Base-by-base conservation (phyloP, 2,113 vertebrate genomes). In the Cranoglanis bouderius region DNA sequence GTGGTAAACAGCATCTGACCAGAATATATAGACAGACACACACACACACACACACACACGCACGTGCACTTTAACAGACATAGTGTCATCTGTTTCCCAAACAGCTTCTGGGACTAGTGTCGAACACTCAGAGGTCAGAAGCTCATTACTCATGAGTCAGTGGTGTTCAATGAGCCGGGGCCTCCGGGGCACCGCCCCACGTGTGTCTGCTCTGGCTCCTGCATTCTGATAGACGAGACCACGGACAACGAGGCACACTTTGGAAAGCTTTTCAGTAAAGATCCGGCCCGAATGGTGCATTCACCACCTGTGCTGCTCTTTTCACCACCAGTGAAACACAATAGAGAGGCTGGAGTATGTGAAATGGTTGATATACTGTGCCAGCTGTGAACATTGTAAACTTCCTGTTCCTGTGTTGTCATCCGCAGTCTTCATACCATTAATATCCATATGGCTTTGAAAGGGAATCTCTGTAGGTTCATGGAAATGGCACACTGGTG, bases 111-210 rank as follows among this genome's bases (percentile, higher is more conserved):
- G 32, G 85, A 67, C 88, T 59, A 59, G 43, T 53, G 35, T 35
- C 7, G 46, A 87, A 90, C 46, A 72, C 55, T 55, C 32, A 38
- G 75, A 88, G 88, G 90, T 92, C 85, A 88, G 29, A 9, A 75
- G 74, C 75, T 57, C 46, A 87, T 87, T 90, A 90, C 78, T 90
- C 85, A 89, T 14, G 63, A 90, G 91, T 91, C 90, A 90, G 43
- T 84, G 72, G 43, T 74, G 85, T 32, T 84, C 72, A 91, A 88
- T 89, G 78, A 82, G 65, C 53, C 43, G 7, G 74, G 13, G 61
- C 83, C 78, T 63, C 84, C 43, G 6, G 26, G 82, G 81, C 78
- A 4, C 21, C 53, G 21, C 61, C 87, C 75, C 57, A 85, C 57
- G 82, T 88, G 87, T 91, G 91, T 61, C 85, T 43, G 10, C 13